phyloP scores from a whole-genome alignment of 2,113 vertebrate species.

The Nibea coibor region DNA sequence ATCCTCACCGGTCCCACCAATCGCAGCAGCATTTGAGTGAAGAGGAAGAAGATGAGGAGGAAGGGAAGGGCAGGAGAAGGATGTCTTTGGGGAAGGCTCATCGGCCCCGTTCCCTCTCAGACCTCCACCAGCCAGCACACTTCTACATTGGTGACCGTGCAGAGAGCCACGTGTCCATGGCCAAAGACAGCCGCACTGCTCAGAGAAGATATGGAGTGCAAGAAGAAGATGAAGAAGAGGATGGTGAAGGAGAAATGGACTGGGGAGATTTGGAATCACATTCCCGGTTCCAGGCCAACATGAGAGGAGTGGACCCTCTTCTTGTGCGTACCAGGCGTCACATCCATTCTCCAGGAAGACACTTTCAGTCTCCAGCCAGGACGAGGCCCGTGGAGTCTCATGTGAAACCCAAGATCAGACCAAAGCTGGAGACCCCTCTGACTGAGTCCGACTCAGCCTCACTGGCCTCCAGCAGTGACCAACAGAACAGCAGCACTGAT shows the following conservation, averaged over 20 bases:
- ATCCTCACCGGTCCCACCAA: slow-evolving; percentile 48
- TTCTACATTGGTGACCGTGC: slow-evolving; percentile 85
- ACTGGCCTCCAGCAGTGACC: slow-evolving; percentile 92
- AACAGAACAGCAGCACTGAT: slow-evolving; percentile 89
- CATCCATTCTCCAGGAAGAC: slow-evolving; percentile 60
- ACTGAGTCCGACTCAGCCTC: slow-evolving; percentile 93
- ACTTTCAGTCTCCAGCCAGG: slow-evolving; percentile 38
- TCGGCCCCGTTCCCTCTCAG: slow-evolving; percentile 84
- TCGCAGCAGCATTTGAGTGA: slow-evolving; percentile 85
- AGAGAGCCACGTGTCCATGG: slow-evolving; percentile 71
- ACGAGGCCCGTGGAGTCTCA: slow-evolving; percentile 73
- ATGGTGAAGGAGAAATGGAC: slow-evolving; percentile 69
- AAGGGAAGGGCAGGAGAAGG: slow-evolving; percentile 60
- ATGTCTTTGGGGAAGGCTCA: slow-evolving; percentile 65
- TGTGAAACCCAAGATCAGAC: slow-evolving; percentile 83
- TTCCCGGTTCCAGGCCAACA: slow-evolving; percentile 71
- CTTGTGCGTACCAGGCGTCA: slow-evolving; percentile 49
- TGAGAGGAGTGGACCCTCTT: slow-evolving; percentile 71
- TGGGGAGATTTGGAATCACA: slow-evolving; percentile 71
- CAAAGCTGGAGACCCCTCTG: slow-evolving; percentile 81
- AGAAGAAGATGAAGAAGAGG: slow-evolving; percentile 75
- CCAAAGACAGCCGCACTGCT: slow-evolving; percentile 71
- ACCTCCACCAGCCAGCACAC: slow-evolving; percentile 83
- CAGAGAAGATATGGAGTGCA: slow-evolving; percentile 69
- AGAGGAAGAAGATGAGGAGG: slow-evolving; percentile 84